A percentile compares a stretch with the other conserved stretches of the same genome.
These are phyloP conservation scores for Anastrepha obliqua DNA, from an alignment of 1,140 invertebrate species.

Conservation along the genomic window DNA sequence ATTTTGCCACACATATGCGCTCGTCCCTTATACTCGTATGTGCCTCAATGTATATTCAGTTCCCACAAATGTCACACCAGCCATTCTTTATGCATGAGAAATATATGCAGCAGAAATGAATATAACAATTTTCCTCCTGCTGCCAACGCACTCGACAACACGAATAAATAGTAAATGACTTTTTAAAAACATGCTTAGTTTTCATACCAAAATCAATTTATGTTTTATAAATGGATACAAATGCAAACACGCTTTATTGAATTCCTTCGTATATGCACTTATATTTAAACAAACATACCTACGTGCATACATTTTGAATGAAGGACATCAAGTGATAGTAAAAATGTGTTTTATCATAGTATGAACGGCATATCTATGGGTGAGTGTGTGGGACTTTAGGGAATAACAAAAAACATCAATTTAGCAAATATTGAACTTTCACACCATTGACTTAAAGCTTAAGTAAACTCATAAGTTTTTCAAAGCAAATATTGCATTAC, in stretches of 20 bases:
- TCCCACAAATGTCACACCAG: too few species aligned
- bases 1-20: too few species aligned
- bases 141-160: background rate
- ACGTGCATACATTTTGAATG: background rate
- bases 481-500: background rate
- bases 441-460: constrained; percentile 20
- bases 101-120: too few species aligned
- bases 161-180: constrained; percentile 25
- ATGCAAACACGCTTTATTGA: background rate
- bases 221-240: background rate
- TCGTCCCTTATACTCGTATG: too few species aligned
- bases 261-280: too few species aligned
- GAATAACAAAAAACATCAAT: background rate
- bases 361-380: background rate
- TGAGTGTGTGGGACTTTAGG: background rate
- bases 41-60: too few species aligned
- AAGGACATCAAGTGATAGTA: background rate
- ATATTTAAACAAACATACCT: background rate
- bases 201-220: constrained; percentile 21
- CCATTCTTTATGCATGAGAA: too few species aligned
- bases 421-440: constrained; percentile 19
- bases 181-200: constrained; percentile 23
- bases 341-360: background rate
- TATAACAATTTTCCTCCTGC: background rate
- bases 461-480: constrained; percentile 13